Evolutionary conservation across 1,140 invertebrate species (phyloP).

Genomic region (Polyergus mexicanus): DNA sequence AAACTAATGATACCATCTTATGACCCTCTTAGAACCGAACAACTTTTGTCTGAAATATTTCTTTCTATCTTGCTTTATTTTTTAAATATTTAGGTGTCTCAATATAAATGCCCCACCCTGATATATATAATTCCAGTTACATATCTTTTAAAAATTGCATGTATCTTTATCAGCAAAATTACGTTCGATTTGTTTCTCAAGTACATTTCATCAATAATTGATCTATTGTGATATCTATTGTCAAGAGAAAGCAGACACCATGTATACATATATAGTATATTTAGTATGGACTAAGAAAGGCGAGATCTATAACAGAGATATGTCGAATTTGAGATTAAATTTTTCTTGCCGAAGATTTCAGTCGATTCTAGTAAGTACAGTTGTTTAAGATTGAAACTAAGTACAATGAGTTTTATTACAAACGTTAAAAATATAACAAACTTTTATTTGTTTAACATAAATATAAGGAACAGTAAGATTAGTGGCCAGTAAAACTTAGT

Average conservation of each 20-base stretch:
- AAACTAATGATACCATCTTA: too few relatives aligned
- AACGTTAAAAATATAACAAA: not conserved
- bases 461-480: not conserved
- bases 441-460: not conserved
- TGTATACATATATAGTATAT: conserved; percentile 55
- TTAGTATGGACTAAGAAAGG: conserved; percentile 50
- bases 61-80: too few relatives aligned
- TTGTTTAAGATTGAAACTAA: conserved; percentile 1
- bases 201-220: conserved; percentile 23
- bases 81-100: too few relatives aligned
- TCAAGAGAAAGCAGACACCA: conserved; percentile 48
- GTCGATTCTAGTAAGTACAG: conserved; percentile 4
- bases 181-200: conserved; percentile 16
- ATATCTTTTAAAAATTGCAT: not conserved
- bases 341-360: not conserved
- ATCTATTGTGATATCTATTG: conserved; percentile 7
- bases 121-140: conserved; percentile 47
- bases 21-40: too few relatives aligned
- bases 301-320: conserved; percentile 31
- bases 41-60: too few relatives aligned
- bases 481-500: too few relatives aligned
- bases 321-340: conserved; percentile 15
- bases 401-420: not conserved
- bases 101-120: too few relatives aligned
- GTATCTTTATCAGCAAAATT: conserved; percentile 10